Evolutionary conservation across 2,888 invertebrate species (phyloP).

Genomic region (Cremastinae sp.): DNA sequence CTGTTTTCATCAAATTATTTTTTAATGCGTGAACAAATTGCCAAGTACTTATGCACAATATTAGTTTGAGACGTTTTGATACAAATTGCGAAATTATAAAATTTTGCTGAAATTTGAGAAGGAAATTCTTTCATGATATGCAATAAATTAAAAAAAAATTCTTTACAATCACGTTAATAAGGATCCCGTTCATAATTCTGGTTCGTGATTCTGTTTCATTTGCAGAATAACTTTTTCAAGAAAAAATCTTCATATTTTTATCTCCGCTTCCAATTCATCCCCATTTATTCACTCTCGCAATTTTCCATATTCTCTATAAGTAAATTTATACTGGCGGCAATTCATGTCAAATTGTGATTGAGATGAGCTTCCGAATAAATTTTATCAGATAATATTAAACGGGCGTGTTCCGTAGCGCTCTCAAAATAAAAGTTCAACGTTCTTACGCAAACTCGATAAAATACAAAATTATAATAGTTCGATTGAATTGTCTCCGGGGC

Average conservation of each 20-base stretch:
- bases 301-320: constrained; percentile 9
- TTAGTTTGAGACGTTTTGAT: constrained; percentile 28
- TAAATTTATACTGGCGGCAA: background rate
- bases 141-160: too few species aligned
- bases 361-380: background rate
- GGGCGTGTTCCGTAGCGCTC: background rate
- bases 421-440: background rate
- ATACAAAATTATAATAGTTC: constrained; percentile 48
- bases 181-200: constrained; percentile 18
- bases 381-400: background rate
- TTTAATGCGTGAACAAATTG: too few species aligned
- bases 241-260: background rate
- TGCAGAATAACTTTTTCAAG: constrained; percentile 40
- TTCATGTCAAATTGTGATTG: background rate
- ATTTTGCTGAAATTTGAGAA: constrained; percentile 54
- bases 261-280: background rate
- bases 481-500: constrained; percentile 4
- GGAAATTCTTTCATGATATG: too few species aligned
- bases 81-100: constrained; percentile 49
- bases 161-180: too few species aligned
- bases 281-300: background rate
- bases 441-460: background rate
- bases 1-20: too few species aligned
- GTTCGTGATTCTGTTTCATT: constrained; percentile 24
- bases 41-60: constrained; percentile 44